These are phyloP conservation scores for Melanotaenia trifasciata DNA, from an alignment of 2,797 vertebrate genomes.

Conservation along the genomic window DNA sequence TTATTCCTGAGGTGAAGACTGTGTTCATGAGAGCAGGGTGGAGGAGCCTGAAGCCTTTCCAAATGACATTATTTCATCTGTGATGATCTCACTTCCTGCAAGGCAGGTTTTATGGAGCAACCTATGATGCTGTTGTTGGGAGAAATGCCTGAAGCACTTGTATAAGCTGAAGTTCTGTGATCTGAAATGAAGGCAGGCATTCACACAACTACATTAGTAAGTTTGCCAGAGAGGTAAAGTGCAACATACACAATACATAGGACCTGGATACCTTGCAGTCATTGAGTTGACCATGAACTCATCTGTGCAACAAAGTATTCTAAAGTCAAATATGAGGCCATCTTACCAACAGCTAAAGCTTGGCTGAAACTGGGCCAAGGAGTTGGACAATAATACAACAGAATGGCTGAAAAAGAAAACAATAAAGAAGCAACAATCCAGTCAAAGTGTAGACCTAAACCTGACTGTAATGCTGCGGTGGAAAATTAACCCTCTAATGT, in stretches of 20 bases:
- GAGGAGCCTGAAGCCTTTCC: slow-evolving; percentile 46
- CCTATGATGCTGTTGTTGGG: slow-evolving; percentile 47
- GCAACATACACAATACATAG: not conserved
- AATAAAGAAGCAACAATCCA: too few relatives aligned
- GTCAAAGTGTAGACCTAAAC: too few relatives aligned
- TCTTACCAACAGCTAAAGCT: too few relatives aligned
- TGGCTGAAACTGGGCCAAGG: too few relatives aligned
- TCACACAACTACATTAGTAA: slow-evolving; percentile 10
- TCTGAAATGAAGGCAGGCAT: slow-evolving; percentile 23
- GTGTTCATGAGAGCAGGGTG: slow-evolving; percentile 41
- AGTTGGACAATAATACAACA: too few relatives aligned
- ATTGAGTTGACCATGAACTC: not conserved
- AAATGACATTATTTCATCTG: slow-evolving; percentile 50
- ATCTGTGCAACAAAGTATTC: not conserved
- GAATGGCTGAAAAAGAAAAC: too few relatives aligned
- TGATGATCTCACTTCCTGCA: slow-evolving; percentile 49
- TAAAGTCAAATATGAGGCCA: not conserved
- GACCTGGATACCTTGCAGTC: not conserved
- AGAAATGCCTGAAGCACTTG: slow-evolving; percentile 13
- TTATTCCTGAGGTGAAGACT: slow-evolving; percentile 50
- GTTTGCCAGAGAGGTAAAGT: not conserved
- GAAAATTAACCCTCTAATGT: too few relatives aligned
- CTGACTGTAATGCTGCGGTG: too few relatives aligned
- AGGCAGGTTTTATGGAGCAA: slow-evolving; percentile 42
- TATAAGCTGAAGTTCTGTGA: slow-evolving; percentile 24